These are phyloP conservation scores for Calephelis virginiensis DNA, from an alignment of 1,140 invertebrate genomes.

Conservation along the genomic window DNA sequence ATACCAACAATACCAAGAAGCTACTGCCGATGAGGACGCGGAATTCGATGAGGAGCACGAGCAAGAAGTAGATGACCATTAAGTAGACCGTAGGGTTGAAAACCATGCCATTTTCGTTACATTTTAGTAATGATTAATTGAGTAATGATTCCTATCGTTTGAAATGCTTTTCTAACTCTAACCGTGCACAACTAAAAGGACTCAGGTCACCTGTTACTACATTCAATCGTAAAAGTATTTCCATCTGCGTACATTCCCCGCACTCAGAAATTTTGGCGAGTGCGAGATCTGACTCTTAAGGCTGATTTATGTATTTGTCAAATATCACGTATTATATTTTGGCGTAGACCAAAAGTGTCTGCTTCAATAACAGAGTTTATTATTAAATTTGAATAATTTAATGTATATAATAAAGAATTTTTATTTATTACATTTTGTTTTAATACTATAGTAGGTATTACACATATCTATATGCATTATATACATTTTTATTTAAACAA, in stretches of 20 bases:
- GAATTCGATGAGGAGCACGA: constrained; percentile 84
- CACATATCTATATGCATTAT: background rate
- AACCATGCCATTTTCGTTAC: constrained; percentile 4
- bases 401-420: constrained; percentile 74
- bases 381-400: constrained; percentile 70
- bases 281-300: constrained; percentile 66
- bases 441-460: constrained; percentile 10
- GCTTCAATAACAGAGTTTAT: constrained; percentile 72
- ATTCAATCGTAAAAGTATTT: constrained; percentile 50
- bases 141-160: constrained; percentile 68
- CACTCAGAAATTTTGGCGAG: constrained; percentile 46
- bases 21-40: constrained; percentile 84
- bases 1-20: constrained; percentile 94
- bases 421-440: constrained; percentile 63
- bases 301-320: constrained; percentile 50
- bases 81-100: constrained; percentile 9
- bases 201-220: constrained; percentile 40
- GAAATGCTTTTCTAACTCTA: constrained; percentile 72
- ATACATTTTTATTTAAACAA: too few relatives aligned
- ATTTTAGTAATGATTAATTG: constrained; percentile 39
- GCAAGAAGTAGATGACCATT: constrained; percentile 55
- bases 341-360: constrained; percentile 37
- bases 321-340: constrained; percentile 45
- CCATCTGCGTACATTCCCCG: constrained; percentile 56
- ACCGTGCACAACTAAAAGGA: constrained; percentile 69